Evolutionary conservation across 2,888 invertebrate species (phyloP).

Genomic region (Drosophila lutescens): DNA sequence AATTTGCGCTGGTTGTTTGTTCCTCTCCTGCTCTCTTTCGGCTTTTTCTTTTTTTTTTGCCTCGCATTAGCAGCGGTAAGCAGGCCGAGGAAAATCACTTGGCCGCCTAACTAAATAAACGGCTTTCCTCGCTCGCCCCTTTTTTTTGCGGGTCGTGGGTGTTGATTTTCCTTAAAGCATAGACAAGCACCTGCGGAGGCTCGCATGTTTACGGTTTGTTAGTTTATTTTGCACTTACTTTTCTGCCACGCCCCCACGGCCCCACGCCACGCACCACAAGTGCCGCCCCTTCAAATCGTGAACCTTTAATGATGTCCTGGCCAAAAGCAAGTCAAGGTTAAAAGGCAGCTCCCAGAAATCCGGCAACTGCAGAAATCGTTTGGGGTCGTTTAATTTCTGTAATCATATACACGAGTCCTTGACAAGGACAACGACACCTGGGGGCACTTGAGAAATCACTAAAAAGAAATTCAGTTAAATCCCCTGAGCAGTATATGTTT

Average conservation of each 20-base stretch:
- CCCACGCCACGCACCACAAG: constrained; percentile 21
- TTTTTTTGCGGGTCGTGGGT: background rate
- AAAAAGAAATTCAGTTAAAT: background rate
- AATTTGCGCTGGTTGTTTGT: constrained; percentile 70
- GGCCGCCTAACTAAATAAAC: constrained; percentile 47
- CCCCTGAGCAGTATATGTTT: background rate
- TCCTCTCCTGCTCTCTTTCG: constrained; percentile 11
- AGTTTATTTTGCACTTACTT: constrained; percentile 51
- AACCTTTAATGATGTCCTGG: constrained; percentile 13
- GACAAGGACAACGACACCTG: constrained; percentile 25
- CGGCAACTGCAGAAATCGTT: background rate
- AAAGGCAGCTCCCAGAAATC: constrained; percentile 14
- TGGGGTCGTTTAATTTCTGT: constrained; percentile 28
- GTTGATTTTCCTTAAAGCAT: constrained; percentile 29
- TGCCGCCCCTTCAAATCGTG: constrained; percentile 9
- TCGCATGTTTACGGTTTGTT: constrained; percentile 63
- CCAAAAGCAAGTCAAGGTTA: constrained; percentile 20
- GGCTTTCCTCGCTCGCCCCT: constrained; percentile 15
- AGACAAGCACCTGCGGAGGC: constrained; percentile 31
- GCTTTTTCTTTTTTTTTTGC: constrained; percentile 1
- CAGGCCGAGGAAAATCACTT: constrained; percentile 52
- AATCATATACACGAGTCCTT: constrained; percentile 25
- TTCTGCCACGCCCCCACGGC: constrained; percentile 1
- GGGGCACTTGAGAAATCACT: constrained; percentile 1
- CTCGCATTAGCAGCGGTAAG: constrained; percentile 59